These are phyloP conservation scores for Hypsopygia costalis DNA, from an alignment of 2,888 invertebrate genomes.

Conservation along the genomic window DNA sequence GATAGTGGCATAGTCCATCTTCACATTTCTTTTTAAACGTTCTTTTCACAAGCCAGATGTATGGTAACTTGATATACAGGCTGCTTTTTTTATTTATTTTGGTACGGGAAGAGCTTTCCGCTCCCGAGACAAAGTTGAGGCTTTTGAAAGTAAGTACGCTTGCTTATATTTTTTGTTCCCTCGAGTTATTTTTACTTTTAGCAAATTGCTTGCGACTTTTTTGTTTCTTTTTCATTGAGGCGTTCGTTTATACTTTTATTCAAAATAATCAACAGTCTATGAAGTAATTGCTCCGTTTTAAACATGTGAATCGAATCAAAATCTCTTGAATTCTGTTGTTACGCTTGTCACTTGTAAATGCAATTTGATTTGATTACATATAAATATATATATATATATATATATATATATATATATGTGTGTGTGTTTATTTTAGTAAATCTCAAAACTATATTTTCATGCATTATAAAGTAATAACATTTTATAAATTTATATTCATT, in stretches of 20 bases:
- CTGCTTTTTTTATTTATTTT: constrained; percentile 14
- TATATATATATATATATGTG: too few relatives aligned
- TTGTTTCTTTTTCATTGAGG: background rate
- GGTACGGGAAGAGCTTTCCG: constrained; percentile 16
- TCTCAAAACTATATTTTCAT: too few relatives aligned
- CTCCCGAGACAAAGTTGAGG: constrained; percentile 1
- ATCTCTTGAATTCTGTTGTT: too few relatives aligned
- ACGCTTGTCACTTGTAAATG: too few relatives aligned
- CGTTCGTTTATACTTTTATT: background rate
- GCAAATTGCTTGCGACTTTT: background rate
- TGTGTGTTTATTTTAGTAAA: too few relatives aligned
- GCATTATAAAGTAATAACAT: too few relatives aligned
- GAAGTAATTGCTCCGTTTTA: too few relatives aligned
- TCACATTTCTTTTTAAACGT: background rate
- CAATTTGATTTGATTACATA: too few relatives aligned
- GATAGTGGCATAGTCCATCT: background rate
- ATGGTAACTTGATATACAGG: constrained; percentile 16
- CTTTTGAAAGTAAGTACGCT: background rate
- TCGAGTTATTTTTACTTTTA: background rate
- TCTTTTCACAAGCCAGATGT: constrained; percentile 14
- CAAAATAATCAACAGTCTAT: too few relatives aligned
- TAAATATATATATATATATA: too few relatives aligned
- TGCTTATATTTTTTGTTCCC: background rate
- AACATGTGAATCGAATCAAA: too few relatives aligned
- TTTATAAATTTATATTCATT: too few relatives aligned